Base-by-base conservation (phyloP, 64 coral and sea anemone species). In the Cladopsammia gracilis region DNA sequence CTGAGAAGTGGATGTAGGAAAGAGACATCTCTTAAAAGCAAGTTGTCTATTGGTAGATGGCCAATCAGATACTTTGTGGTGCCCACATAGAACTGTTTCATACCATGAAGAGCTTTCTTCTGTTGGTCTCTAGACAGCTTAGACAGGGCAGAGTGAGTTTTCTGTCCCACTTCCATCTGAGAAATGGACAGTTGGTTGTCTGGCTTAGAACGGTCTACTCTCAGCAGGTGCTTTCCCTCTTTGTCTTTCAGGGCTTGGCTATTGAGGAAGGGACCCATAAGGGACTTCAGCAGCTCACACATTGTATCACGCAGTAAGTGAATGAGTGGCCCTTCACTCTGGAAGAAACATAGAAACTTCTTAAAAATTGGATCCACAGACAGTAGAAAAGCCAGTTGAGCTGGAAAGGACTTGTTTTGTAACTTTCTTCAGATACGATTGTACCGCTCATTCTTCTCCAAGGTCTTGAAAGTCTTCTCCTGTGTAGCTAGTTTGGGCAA, bases 1-100 rank as follows among this genome's bases (percentile, higher is more conserved):
- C n/a, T n/a, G n/a, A n/a, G n/a, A n/a, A n/a, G n/a, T n/a, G n/a
- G n/a, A n/a, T n/a, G n/a, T n/a, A n/a, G n/a, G n/a, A n/a, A n/a
- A n/a, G n/a, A n/a, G n/a, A n/a, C n/a, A n/a, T n/a, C n/a, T n/a
- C n/a, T n/a, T n/a, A n/a, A n/a, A n/a, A n/a, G n/a, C n/a, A n/a
- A n/a, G n/a, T n/a, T n/a, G n/a, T n/a, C n/a, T n/a, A n/a, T n/a
- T n/a, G n/a, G n/a, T n/a, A n/a, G n/a, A n/a, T n/a, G n/a, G n/a
- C n/a, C n/a, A n/a, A n/a, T n/a, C n/a, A n/a, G n/a, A n/a, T n/a
- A n/a, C n/a, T n/a, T n/a, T n/a, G n/a, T n/a, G n/a, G n/a, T n/a
- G n/a, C n/a, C n/a, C n/a, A n/a, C n/a, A n/a, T n/a, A 83, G 69
- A 91, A 91, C 50, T 83, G 25, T 91, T 91, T 81, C 89, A 86